A percentile compares a stretch with the other conserved stretches of the same genome.
Evolutionary conservation across 1,140 invertebrate species (phyloP).

Genomic region (Eurosta solidaginis): DNA sequence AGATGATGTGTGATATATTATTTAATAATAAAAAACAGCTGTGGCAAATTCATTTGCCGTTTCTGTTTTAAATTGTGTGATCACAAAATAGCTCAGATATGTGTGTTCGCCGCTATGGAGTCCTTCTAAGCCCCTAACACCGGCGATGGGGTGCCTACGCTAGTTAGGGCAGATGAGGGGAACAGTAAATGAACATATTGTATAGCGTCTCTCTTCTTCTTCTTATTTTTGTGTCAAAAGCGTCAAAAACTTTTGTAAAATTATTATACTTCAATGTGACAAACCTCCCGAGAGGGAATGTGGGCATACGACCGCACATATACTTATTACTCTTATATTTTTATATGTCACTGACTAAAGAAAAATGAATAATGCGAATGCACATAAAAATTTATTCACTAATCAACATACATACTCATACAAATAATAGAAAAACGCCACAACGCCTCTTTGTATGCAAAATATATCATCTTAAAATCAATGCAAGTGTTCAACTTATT

Average conservation of each 20-base stretch:
- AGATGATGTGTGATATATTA: too few species aligned
- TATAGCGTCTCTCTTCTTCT: too few species aligned
- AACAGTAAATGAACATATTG: too few species aligned
- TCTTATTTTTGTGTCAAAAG: background rate
- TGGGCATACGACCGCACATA: background rate
- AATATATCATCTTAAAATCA: background rate
- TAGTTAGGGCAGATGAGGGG: too few species aligned
- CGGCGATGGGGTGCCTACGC: too few species aligned
- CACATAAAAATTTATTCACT: background rate
- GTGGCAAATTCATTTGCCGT: too few species aligned
- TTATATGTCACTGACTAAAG: background rate
- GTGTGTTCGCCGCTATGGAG: too few species aligned
- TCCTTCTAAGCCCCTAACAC: too few species aligned
- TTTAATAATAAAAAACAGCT: too few species aligned
- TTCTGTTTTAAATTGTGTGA: too few species aligned
- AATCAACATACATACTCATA: background rate
- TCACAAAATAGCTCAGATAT: too few species aligned
- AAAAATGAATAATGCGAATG: slow-evolving; percentile 7
- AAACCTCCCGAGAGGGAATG: too few species aligned
- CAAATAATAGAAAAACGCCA: background rate
- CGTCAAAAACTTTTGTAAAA: background rate
- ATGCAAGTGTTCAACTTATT: background rate
- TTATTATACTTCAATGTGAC: slow-evolving; percentile 6
- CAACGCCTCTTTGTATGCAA: background rate
- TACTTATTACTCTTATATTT: background rate